phyloP scores from a whole-genome alignment of 1,140 invertebrate species.

The Trichomalopsis sarcophagae region DNA sequence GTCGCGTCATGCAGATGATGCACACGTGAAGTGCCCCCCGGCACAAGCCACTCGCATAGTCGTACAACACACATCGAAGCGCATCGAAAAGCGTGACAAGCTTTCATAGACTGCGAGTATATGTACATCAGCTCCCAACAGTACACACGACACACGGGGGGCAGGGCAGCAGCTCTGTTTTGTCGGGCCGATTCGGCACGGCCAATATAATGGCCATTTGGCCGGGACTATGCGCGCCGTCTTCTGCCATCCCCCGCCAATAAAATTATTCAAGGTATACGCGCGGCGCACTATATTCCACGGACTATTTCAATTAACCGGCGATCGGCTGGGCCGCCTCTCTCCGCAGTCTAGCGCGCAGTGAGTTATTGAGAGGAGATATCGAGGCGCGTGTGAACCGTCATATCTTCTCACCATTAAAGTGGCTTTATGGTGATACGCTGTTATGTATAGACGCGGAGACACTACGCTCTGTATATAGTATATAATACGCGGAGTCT shows the following conservation, averaged over 20 bases:
- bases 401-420: slow-evolving; percentile 53
- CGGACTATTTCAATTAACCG: slow-evolving; percentile 33
- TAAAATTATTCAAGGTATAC: slow-evolving; percentile 55
- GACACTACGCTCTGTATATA: not conserved
- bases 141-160: not conserved
- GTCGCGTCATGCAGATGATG: not conserved
- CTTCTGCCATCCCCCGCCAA: slow-evolving; percentile 42
- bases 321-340: slow-evolving; percentile 15
- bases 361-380: slow-evolving; percentile 47
- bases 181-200: slow-evolving; percentile 44
- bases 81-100: slow-evolving; percentile 29
- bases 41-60: too few relatives aligned
- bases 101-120: not conserved
- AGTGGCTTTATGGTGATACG: slow-evolving; percentile 37
- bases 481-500: not conserved
- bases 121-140: too few relatives aligned
- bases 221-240: slow-evolving; percentile 11
- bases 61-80: not conserved
- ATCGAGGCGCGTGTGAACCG: slow-evolving; percentile 51
- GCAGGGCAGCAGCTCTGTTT: slow-evolving; percentile 5
- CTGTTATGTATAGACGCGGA: not conserved
- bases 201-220: slow-evolving; percentile 44
- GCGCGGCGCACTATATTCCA: slow-evolving; percentile 17
- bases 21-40: not conserved
- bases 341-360: not conserved